Conservation (phyloP, 1,140 invertebrate species). For the Acromyrmex echinatior region DNA sequence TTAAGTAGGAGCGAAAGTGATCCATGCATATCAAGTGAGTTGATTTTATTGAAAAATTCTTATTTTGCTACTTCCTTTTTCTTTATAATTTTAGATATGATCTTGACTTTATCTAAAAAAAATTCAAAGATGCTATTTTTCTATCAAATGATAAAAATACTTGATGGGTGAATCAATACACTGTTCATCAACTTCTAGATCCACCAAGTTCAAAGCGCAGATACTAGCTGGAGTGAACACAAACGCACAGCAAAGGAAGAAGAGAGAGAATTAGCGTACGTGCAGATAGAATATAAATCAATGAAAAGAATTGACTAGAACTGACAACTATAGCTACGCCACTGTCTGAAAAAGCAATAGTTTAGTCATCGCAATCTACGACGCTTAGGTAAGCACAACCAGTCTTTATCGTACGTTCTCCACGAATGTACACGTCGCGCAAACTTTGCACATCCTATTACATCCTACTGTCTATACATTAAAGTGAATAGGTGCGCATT, state of each 20-base stretch:
- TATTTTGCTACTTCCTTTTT: background rate
- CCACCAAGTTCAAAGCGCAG: background rate
- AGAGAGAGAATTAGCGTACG: too few species aligned
- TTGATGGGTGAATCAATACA: background rate
- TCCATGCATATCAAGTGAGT: background rate
- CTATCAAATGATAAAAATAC: background rate
- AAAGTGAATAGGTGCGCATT: background rate
- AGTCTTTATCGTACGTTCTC: constrained; percentile 40
- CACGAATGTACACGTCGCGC: background rate
- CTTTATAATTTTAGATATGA: background rate
- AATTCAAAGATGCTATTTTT: background rate
- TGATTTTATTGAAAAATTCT: background rate
- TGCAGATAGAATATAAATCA: background rate
- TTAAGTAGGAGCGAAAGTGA: background rate
- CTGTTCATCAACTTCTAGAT: background rate
- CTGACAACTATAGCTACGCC: constrained; percentile 6
- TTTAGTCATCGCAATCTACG: constrained; percentile 3
- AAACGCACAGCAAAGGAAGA: background rate
- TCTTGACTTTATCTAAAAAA: background rate
- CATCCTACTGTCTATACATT: background rate
- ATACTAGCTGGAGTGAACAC: background rate
- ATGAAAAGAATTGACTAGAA: background rate
- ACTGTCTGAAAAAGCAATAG: constrained; percentile 44
- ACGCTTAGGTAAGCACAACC: constrained; percentile 29
- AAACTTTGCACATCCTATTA: constrained; percentile 3